These are phyloP conservation scores for Antheraea mylitta DNA, from an alignment of 1,140 invertebrate species.

Conservation along the genomic window DNA sequence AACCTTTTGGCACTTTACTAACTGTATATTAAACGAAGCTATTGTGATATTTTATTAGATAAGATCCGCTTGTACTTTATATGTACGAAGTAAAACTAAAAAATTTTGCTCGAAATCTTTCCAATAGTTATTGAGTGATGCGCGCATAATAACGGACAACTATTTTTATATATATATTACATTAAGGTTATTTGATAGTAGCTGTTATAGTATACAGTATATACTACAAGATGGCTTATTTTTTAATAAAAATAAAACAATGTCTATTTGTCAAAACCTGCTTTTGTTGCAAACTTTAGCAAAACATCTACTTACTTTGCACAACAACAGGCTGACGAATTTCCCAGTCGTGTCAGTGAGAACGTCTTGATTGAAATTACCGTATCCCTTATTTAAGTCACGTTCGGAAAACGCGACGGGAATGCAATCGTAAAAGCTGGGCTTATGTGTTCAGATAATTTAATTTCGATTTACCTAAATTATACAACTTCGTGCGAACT, in stretches of 20 bases:
- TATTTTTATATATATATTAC: too few species aligned
- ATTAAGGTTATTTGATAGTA: too few species aligned
- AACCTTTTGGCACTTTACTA: too few species aligned
- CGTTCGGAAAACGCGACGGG: conserved; percentile 14
- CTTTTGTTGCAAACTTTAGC: background rate
- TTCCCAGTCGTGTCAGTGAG: conserved; percentile 5
- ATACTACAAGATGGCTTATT: too few species aligned
- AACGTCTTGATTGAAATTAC: conserved; percentile 17
- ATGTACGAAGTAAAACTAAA: too few species aligned
- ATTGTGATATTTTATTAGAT: too few species aligned
- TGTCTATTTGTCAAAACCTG: background rate
- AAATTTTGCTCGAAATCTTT: too few species aligned
- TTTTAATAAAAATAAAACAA: background rate
- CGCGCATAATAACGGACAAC: too few species aligned
- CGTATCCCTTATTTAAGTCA: conserved; percentile 11
- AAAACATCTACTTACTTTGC: background rate
- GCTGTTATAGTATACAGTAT: too few species aligned
- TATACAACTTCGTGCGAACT: background rate
- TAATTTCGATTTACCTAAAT: conserved; percentile 7
- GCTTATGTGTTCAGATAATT: conserved; percentile 3
- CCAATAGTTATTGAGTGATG: too few species aligned
- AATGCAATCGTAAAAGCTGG: conserved; percentile 7
- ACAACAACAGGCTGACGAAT: conserved; percentile 10
- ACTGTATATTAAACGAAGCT: too few species aligned
- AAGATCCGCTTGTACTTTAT: too few species aligned